Percentiles rank a stretch among this genome's conserved stretches.
Conservation (phyloP, 2,888 invertebrate species). For the Panopea generosa region DNA sequence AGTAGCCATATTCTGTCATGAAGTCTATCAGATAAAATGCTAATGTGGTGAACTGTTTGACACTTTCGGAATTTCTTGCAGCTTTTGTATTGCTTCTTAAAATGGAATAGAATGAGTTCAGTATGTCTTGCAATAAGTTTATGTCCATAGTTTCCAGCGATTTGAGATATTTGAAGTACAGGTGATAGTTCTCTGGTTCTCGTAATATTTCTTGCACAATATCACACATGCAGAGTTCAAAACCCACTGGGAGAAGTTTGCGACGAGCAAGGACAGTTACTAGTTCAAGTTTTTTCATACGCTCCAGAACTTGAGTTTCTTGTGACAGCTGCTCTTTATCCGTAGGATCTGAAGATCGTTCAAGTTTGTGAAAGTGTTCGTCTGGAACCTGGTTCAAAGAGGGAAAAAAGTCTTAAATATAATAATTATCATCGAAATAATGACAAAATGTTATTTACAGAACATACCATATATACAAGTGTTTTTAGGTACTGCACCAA, state of each 20-base stretch:
- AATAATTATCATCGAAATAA: too few relatives aligned
- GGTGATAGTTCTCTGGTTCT: slow-evolving; percentile 73
- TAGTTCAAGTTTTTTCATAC: slow-evolving; percentile 77
- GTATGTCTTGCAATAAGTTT: slow-evolving; percentile 72
- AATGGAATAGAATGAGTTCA: slow-evolving; percentile 70
- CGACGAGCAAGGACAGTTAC: slow-evolving; percentile 71
- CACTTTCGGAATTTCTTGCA: slow-evolving; percentile 66
- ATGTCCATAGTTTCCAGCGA: slow-evolving; percentile 68
- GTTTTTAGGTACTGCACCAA: neutral
- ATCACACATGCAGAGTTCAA: slow-evolving; percentile 80
- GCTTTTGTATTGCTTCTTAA: slow-evolving; percentile 69
- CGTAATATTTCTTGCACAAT: slow-evolving; percentile 75
- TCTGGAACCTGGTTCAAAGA: slow-evolving; percentile 66
- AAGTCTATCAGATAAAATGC: slow-evolving; percentile 76
- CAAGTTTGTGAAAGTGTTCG: slow-evolving; percentile 68
- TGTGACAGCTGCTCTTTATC: slow-evolving; percentile 70
- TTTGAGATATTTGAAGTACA: slow-evolving; percentile 78
- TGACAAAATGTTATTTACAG: too few relatives aligned
- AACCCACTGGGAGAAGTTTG: slow-evolving; percentile 76
- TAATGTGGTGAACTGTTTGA: slow-evolving; percentile 72
- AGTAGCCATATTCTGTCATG: slow-evolving; percentile 74
- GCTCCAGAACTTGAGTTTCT: slow-evolving; percentile 73
- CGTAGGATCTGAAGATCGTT: slow-evolving; percentile 63
- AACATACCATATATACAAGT: neutral
- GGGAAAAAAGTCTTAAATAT: too few relatives aligned